Evolutionary conservation across 1,140 invertebrate species (phyloP), one percentile per base, ranked within the genome.

Genomic region (Pogonus chalceus): DNA sequence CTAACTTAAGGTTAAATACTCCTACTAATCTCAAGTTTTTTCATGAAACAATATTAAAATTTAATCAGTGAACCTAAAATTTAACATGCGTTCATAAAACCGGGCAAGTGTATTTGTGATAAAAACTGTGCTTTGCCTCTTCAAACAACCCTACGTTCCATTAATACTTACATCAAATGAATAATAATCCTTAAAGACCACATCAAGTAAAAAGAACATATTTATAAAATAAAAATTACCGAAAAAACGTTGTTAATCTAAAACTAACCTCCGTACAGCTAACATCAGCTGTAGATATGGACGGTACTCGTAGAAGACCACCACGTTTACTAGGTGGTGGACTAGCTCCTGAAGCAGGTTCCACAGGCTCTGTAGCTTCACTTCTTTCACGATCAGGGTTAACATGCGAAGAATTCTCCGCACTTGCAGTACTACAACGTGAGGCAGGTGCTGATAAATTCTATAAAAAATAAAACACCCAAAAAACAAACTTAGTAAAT

Each of bases 231-330:
- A n/a, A n/a, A n/a, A n/a, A 2, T 16, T 20, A 22, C 23, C 20
- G 14, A n/a, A 23, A n/a, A 23, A 16, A 20, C 23, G 23, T 49
- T 49, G 21, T n/a, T 35, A 37, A 21, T 21, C 43, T 53, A 35
- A 47, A 22, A 46, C 20, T 9, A 39, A 52, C 51, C 31, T 52
- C 51, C 16, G n/a, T 52, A 16, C 10, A 23, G 18, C 22, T 51
- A 37, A 71, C 62, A 65, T 73, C 70, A n/a, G 70, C 69, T 43
- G 66, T 72, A 4, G 74, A 76, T 24, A 76, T 70, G 4, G 77
- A 77, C 2, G 77, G 76, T 3, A 77, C 74, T 56, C 74, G 67
- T 58, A 77, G 67, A 54, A 77, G 67, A 61, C 75, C 70, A n/a
- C 75, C 73, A 50, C 72, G 66, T 61, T 56, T 64, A 48, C 58